These are phyloP conservation scores for Holacanthus passer DNA, from an alignment of 2,113 vertebrate genomes.

Conservation along the genomic window DNA sequence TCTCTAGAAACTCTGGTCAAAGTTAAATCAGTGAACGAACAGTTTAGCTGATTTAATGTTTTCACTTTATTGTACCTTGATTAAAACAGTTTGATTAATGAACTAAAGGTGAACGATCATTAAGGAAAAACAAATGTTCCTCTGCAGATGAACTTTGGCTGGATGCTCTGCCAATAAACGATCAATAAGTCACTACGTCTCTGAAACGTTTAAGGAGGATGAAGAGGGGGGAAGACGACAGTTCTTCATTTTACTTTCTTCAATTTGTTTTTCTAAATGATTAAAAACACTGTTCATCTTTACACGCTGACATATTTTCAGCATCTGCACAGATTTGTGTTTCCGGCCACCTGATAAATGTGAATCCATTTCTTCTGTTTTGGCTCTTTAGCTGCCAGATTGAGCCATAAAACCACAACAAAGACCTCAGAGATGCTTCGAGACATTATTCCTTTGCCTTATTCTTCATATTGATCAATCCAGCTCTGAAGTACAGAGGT, in stretches of 20 bases:
- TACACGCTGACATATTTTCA: no score
- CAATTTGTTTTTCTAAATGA: background rate
- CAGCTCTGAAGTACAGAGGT: no score
- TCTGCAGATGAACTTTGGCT: background rate
- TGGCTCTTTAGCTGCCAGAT: no score
- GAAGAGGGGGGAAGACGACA: background rate
- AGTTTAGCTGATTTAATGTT: background rate
- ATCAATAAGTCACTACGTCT: background rate
- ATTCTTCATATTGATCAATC: no score
- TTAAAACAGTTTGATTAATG: background rate
- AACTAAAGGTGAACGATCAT: background rate
- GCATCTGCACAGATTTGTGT: no score
- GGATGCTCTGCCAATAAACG: slow-evolving; percentile 3
- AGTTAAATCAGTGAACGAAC: background rate
- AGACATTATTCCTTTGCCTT: no score
- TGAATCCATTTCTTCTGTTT: no score
- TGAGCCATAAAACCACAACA: no score
- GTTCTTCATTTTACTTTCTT: background rate
- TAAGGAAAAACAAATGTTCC: background rate
- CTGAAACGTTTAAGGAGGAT: background rate
- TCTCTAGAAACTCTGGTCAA: no score
- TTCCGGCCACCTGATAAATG: no score
- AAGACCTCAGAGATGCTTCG: no score
- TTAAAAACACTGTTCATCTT: no score
- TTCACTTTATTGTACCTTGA: background rate